Base-by-base conservation (phyloP, 1,140 invertebrate genomes). In the Atta cephalotes region DNA sequence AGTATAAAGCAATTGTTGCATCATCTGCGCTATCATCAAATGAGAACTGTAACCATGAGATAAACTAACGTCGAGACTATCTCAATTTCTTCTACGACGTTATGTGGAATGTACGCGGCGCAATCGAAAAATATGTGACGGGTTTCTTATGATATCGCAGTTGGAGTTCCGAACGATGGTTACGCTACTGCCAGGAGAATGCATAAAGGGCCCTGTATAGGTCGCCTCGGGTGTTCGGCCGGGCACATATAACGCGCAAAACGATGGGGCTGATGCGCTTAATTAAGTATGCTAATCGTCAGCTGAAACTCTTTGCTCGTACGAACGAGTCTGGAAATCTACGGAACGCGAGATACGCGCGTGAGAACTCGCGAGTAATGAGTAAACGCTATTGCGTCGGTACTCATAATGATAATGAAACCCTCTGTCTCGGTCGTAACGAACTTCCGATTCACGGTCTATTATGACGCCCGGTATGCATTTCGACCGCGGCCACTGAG, bases 261-360 rank as follows among this genome's bases (percentile, higher is more conserved):
- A 89, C 89, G 85, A 74, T 84, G 21, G 53, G 51, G 39, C 51
- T 66, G 56, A 90, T 70, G 81, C 85, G 85, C 72, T 78, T 89
- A 92, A 92, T 92, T 92, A 90, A 89, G 89, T 90, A 92, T 92
- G 91, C 85, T 91, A 90, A 92, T 91, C 85, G 74, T 76, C 87
- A 45, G 5, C 66, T 85, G 71, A 88, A 91, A 87, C 84, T 74
- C 72, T 63, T 81, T 68, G 74, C 79, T 84, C 72, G 68, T 84
- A 71, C 49, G 49, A 51, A 60, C 53, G 56, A 85, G 74, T 28
- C 35, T 87, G 66, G 66, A 78, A 89, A 84, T 90, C 76, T 28
- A 51, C 31, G 21, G 18, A 14, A 25, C 39, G 56, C 68, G 51
- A 53, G 66, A n/a, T 16, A 28, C 76, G 85, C 72, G 18, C 49